These are phyloP conservation scores for Enteromius afrohamiltoni DNA, from an alignment of 2,797 vertebrate species.

Conservation along the genomic window DNA sequence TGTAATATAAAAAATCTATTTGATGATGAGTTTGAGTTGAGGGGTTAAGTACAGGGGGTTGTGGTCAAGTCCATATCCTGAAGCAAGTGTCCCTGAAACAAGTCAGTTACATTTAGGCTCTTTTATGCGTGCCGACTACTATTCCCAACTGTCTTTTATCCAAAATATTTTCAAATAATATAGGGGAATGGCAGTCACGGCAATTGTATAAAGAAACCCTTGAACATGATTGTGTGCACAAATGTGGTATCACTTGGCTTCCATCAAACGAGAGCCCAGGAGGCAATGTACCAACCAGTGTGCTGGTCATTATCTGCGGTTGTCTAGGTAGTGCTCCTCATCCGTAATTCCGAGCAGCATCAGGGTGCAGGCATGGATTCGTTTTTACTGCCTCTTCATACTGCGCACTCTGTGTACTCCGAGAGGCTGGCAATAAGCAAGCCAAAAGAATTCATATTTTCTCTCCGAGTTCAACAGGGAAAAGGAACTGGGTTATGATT, in stretches of 20 bases:
- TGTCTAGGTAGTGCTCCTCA: constrained; percentile 32
- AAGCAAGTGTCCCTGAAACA: neutral
- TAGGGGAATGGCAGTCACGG: neutral
- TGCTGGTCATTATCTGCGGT: constrained; percentile 20
- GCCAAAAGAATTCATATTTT: constrained; percentile 52
- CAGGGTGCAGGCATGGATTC: constrained; percentile 41
- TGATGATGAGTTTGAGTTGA: neutral
- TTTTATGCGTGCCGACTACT: neutral
- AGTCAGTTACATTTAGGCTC: constrained; percentile 1
- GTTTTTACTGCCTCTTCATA: constrained; percentile 58
- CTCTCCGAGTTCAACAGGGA: constrained; percentile 49
- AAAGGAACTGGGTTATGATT: constrained; percentile 60
- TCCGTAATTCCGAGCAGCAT: constrained; percentile 53
- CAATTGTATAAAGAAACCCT: neutral
- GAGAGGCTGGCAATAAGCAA: constrained; percentile 38
- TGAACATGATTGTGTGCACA: constrained; percentile 20
- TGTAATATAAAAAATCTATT: neutral
- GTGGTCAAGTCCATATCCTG: neutral
- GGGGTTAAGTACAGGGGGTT: neutral
- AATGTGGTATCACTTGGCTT: neutral
- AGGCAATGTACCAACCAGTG: neutral
- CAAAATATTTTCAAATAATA: constrained; percentile 12
- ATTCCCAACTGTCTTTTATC: neutral
- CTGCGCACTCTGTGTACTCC: constrained; percentile 37
- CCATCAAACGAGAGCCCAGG: constrained; percentile 5